These are phyloP conservation scores for Glaucidium brasilianum DNA, from an alignment of 2,113 vertebrate species.

Conservation along the genomic window DNA sequence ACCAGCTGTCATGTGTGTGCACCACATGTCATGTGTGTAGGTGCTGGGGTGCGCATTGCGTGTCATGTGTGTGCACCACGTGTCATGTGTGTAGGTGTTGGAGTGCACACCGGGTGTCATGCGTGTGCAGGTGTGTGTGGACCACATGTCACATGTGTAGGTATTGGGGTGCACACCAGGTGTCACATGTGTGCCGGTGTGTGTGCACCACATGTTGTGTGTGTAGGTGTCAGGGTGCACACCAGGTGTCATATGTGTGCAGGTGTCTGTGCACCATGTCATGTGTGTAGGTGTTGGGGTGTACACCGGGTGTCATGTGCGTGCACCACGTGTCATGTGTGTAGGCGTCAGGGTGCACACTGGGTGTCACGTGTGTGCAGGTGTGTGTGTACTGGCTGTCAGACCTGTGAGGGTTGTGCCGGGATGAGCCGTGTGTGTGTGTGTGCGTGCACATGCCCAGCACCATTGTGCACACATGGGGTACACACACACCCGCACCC, in stretches of 20 bases:
- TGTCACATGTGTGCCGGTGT: not conserved
- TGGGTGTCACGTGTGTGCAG: not conserved
- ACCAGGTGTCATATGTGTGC: not conserved
- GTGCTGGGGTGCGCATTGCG: no score
- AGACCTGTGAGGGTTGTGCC: not conserved
- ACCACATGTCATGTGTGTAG: no score
- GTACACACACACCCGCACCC: fast-evolving
- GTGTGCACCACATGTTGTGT: no score
- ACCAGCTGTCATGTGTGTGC: no score
- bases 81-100: no score
- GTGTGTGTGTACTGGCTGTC: not conserved
- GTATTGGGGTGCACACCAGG: no score
- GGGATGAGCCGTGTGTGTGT: no score
- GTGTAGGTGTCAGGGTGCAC: no score
- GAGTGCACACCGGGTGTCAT: not conserved
- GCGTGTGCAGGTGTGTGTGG: fast-evolving
- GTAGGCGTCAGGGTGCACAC: no score
- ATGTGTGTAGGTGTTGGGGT: not conserved
- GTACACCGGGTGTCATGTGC: no score
- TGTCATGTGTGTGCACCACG: no score
- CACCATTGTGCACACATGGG: not conserved
- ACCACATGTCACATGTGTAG: no score
- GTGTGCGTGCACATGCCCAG: fast-evolving
- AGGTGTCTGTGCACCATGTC: not conserved
- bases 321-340: not conserved